These are phyloP conservation scores for Urocynchramus pylzowi DNA, from an alignment of 2,113 vertebrate species.

Conservation along the genomic window DNA sequence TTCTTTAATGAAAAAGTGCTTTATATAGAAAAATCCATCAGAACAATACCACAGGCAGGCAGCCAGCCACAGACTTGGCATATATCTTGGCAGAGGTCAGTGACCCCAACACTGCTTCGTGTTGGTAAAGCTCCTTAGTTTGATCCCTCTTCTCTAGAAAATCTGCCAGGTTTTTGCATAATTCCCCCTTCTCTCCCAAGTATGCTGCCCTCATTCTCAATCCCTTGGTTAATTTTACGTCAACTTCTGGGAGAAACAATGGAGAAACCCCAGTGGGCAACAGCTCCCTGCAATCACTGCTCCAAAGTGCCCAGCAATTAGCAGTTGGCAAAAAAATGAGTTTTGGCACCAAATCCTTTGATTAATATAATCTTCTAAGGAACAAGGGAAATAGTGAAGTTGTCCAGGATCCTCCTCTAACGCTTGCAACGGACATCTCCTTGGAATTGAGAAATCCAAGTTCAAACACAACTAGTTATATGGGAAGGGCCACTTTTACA, in stretches of 20 bases:
- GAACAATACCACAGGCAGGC: neutral
- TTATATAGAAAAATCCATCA: conserved; percentile 40
- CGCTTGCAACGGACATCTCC: neutral
- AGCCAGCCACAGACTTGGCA: conserved; percentile 19
- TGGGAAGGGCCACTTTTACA: neutral
- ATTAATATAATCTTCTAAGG: neutral
- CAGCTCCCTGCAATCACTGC: neutral
- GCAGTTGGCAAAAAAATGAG: neutral
- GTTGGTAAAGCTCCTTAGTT: conserved; percentile 59
- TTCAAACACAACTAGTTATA: neutral
- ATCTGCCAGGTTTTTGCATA: conserved; percentile 53
- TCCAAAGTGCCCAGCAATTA: conserved; percentile 11
- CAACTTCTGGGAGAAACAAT: conserved; percentile 11
- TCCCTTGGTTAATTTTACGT: conserved; percentile 17
- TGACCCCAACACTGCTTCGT: conserved; percentile 33
- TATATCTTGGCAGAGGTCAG: conserved; percentile 16
- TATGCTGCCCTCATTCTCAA: conserved; percentile 14
- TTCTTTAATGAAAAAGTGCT: conserved; percentile 15
- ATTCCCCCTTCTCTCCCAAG: conserved; percentile 7
- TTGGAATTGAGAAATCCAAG: neutral
- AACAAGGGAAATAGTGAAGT: neutral
- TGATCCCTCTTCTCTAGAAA: conserved; percentile 49
- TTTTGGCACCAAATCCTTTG: neutral
- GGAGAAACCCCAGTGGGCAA: neutral
- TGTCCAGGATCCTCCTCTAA: neutral